Conservation (phyloP, 2,797 vertebrate genomes). For the Anguilla anguilla region DNA sequence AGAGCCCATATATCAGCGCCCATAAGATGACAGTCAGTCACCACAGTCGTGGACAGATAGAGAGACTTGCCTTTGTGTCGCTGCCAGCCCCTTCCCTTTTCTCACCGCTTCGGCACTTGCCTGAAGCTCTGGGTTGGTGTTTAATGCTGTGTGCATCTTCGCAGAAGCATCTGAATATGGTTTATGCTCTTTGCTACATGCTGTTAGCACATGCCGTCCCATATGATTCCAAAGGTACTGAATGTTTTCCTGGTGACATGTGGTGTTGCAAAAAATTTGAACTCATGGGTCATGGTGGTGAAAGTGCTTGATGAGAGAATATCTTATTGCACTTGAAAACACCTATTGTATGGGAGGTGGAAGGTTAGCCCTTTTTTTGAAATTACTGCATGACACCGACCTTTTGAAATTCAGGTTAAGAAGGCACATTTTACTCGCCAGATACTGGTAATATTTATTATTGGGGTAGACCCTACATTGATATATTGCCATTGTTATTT, state of each 20-base stretch:
- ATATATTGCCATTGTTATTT: constrained; percentile 20
- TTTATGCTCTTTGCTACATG: not conserved
- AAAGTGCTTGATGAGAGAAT: not conserved
- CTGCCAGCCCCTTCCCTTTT: not conserved
- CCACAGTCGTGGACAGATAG: not conserved
- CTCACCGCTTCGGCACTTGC: not conserved
- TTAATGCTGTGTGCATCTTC: not conserved
- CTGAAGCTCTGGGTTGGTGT: not conserved
- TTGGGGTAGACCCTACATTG: not conserved
- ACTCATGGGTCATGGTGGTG: not conserved
- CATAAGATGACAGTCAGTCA: not conserved
- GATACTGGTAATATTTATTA: not conserved
- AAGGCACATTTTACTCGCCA: not conserved
- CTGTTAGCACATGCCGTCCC: not conserved
- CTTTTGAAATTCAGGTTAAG: not conserved
- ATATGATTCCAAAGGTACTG: not conserved
- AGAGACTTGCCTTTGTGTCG: not conserved
- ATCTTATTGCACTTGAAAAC: not conserved
- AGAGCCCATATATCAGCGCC: not conserved
- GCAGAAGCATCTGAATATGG: not conserved
- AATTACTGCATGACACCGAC: not conserved
- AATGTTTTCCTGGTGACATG: not conserved
- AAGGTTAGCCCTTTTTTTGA: not conserved
- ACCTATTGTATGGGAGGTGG: not conserved
- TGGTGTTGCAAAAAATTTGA: not conserved